Base-by-base conservation (phyloP, 2,888 invertebrate genomes). In the Mesoligia furuncula region DNA sequence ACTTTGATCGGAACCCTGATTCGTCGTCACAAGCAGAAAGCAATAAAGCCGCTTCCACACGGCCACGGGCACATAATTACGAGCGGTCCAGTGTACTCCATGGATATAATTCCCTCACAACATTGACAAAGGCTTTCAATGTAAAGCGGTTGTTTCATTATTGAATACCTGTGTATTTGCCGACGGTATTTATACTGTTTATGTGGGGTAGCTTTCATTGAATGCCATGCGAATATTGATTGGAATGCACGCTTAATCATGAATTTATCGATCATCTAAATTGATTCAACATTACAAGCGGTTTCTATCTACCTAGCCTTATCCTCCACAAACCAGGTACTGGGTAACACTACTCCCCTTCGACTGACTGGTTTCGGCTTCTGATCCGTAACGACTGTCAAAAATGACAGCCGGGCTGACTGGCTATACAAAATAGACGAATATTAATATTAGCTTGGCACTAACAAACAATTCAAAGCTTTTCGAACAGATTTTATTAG, bases 1-100 rank as follows among this genome's bases (percentile, higher is more conserved):
- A 92, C 95, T 96, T 96, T 96, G 96, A 96, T 96, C 95, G 93
- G 86, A 86, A 89, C 89, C 91, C 90, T 91, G 94, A 93, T 94
- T 93, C 89, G 89, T 92, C 93, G 96, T 96, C 96, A 96, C 95
- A 93, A 95, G 94, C 95, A 96, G 95, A 93, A 92, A 92, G 92
- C 91, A 95, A 95, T 95, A 95, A 93, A 93, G 93, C 90, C 89
- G 88, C 90, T 86, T 88, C 91, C 92, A 94, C 93, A 91, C 91
- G 79, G 91, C 82, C 88, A 91, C 91, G 79, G 91, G 82, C 88
- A 91, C 92, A 94, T 95, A 95, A 95, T 95, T 95, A 95, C 92
- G 92, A 88, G 87, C 87, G 72, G 77, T 75, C 87, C 77, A n/a
- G 89, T 71, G 74, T 90, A 90, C 91, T 87, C 88, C 88, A 87